Evolutionary conservation across 2,113 vertebrate species (phyloP).

Genomic region (Gnathonemus longibarbis): DNA sequence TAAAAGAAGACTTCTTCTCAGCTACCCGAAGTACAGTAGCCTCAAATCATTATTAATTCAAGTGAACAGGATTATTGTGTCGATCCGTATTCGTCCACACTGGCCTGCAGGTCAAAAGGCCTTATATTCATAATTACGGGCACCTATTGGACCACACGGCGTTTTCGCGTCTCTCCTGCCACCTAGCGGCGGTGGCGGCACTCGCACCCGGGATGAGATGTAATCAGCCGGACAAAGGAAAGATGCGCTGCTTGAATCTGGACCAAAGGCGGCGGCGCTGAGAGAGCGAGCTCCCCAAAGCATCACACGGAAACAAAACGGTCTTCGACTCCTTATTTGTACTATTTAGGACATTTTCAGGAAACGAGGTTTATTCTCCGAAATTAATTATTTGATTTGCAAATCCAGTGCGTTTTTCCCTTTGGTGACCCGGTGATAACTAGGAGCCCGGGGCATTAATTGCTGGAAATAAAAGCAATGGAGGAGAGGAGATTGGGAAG

Average conservation of each 20-base stretch:
- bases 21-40: background rate
- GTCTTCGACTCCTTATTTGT: background rate
- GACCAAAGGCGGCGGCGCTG: background rate
- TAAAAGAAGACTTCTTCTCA: background rate
- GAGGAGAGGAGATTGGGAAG: background rate
- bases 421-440: background rate
- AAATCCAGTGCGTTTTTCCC: background rate
- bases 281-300: background rate
- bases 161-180: background rate
- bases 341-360: background rate
- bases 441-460: background rate
- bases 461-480: constrained; percentile 7
- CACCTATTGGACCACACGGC: background rate
- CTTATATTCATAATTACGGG: background rate
- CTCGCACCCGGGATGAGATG: background rate
- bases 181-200: constrained; percentile 1
- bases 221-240: constrained; percentile 6
- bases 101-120: background rate
- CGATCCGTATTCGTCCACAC: background rate
- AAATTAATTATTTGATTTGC: background rate
- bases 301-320: background rate
- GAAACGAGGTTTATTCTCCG: background rate
- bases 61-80: background rate
- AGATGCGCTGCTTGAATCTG: background rate
- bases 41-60: background rate